These are phyloP conservation scores for Scaptomyza flava DNA, from an alignment of 2,888 invertebrate species.

Conservation along the genomic window DNA sequence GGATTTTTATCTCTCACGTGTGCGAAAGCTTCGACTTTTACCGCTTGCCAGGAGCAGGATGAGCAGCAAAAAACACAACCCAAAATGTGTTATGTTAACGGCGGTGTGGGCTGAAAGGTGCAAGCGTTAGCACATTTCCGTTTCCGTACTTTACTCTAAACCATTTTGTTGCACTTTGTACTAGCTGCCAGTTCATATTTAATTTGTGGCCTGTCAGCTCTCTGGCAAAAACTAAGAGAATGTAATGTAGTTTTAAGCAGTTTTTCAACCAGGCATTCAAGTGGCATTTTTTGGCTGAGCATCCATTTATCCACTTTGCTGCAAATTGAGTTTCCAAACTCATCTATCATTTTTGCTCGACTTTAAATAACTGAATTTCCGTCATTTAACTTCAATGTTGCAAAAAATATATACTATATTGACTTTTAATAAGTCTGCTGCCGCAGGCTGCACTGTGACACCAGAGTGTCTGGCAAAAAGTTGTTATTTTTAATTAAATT, in stretches of 20 bases:
- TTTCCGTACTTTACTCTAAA: conserved; percentile 45
- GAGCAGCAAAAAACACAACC: conserved; percentile 1
- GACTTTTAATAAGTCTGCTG: conserved; percentile 65
- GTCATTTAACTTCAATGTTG: conserved; percentile 60
- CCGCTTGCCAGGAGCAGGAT: conserved; percentile 8
- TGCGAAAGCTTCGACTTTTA: conserved; percentile 24
- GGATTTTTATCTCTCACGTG: conserved; percentile 69
- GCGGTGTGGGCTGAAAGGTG: conserved; percentile 29
- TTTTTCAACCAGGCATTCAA: conserved; percentile 3
- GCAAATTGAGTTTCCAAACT: conserved; percentile 52
- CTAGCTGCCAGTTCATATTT: conserved; percentile 35
- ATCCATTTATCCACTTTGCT: conserved; percentile 29
- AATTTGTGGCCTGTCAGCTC: conserved; percentile 38
- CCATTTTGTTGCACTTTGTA: conserved; percentile 30
- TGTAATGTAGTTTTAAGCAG: conserved; percentile 29
- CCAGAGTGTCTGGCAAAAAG: conserved; percentile 4
- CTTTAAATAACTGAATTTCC: conserved; percentile 70
- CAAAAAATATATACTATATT: conserved; percentile 51
- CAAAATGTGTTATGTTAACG: conserved; percentile 47
- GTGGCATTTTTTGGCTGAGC: conserved; percentile 1
- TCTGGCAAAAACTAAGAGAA: neutral
- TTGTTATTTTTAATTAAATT: conserved; percentile 29
- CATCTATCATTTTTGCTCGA: conserved; percentile 57
- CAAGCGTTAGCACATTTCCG: conserved; percentile 67
- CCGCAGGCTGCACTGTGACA: conserved; percentile 57